Base-by-base conservation (phyloP, 1,140 invertebrate species). In the Hypothenemus hampei region DNA sequence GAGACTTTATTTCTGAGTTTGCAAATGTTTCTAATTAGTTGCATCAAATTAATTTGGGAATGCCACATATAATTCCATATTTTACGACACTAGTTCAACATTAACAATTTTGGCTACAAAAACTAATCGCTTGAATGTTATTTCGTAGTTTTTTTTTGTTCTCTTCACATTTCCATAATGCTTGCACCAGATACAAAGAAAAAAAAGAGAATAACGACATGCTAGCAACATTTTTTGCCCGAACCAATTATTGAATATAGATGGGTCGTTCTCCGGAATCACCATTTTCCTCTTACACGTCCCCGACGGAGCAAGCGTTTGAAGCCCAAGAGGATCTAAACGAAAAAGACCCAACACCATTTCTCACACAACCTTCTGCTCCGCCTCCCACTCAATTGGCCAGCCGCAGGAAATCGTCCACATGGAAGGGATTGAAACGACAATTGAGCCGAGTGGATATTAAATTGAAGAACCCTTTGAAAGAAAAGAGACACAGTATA, bases 371-470 rank as follows among this genome's bases (percentile, higher is more conserved):
- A n/a, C n/a, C n/a, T n/a, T n/a, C n/a, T n/a, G n/a, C n/a, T n/a
- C 64, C 62, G 3, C 41, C 39, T 19, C 36, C 37, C 2, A 22
- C 16, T 6, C 24, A 43, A 18, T 19, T 49, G 21, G 63, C 65
- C 10, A 61, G 62, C 40, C 67, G 77, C 57, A 73, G 81, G 29
- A 81, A 81, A 65, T 82, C 81, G 40, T 76, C 78, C 8, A 77
- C 81, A 29, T 84, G 83, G 82, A 85, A 82, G 71, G 79, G 77
- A 48, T 75, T 90, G 33, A 89, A 89, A 71, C 81, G 86, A 67
- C 86, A 87, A 71, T 76, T 89, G 58, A 86, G 83, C 53, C 86
- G 81, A 72, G 86, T 87, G 49, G 87, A 90, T 72, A 76, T 87
- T 63, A 89, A 87, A 71, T 76, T 89, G 58, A 86, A 86, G 66